These are phyloP conservation scores for Drosophila paulistorum DNA, from an alignment of 1,140 invertebrate genomes.

Conservation along the genomic window DNA sequence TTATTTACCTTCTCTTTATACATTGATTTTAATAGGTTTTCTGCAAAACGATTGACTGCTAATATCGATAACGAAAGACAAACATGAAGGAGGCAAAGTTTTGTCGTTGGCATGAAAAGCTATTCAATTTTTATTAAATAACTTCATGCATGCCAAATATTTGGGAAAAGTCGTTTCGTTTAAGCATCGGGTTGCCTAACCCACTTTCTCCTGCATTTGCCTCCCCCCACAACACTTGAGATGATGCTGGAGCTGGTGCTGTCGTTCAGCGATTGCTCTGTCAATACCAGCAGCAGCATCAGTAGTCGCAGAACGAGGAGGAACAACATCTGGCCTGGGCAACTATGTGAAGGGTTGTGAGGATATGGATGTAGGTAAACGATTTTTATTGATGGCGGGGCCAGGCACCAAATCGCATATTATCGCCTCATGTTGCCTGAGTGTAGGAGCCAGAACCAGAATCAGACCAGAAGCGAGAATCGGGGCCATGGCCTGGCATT, in stretches of 20 bases:
- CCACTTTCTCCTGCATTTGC: neutral
- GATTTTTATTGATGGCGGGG: conserved; percentile 72
- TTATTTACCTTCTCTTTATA: conserved; percentile 1
- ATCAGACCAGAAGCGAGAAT: conserved; percentile 6
- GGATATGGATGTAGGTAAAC: conserved; percentile 27
- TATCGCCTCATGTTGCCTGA: conserved; percentile 61
- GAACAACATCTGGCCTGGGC: conserved; percentile 34
- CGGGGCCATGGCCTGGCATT: conserved; percentile 43
- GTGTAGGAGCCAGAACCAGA: conserved; percentile 20
- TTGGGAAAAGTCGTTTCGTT: conserved; percentile 40
- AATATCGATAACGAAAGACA: conserved; percentile 57
- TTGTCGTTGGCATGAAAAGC: conserved; percentile 32
- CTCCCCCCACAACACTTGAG: conserved; percentile 29
- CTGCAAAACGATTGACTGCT: conserved; percentile 45
- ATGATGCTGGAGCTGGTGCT: conserved; percentile 17
- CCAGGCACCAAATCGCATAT: conserved; percentile 74
- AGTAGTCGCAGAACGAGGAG: neutral
- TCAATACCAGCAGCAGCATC: conserved; percentile 59
- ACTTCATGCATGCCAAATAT: conserved; percentile 76
- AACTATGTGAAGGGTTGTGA: conserved; percentile 34
- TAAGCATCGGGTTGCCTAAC: conserved; percentile 5
- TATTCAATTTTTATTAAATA: conserved; percentile 80
- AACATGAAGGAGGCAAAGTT: conserved; percentile 38
- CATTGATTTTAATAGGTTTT: conserved; percentile 51
- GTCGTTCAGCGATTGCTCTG: conserved; percentile 71